Base-by-base conservation (phyloP, 2,113 vertebrate species). In the Pseudopodoces humilis region DNA sequence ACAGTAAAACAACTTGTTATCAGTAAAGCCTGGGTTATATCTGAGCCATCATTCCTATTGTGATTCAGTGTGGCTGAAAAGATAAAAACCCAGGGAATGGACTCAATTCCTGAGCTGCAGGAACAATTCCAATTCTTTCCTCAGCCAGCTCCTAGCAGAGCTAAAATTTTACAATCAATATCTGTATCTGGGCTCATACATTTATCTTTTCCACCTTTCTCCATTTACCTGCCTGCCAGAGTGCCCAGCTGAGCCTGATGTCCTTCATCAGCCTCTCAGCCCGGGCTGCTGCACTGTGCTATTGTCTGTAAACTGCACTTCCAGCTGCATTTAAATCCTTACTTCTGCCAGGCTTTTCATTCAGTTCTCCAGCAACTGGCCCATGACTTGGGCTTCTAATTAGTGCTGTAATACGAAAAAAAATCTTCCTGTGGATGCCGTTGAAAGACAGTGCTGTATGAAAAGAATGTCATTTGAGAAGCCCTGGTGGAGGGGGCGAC, bases 401-500 rank as follows among this genome's bases (percentile, higher is more conserved):
- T 63, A 78, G 30, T 17, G 24, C 49, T 30, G 69, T 11, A 4
- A 90, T 88, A 92, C 19, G n/a, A 41, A 65, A 55, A 63, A 3
- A 83, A 47, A 15, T 23, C 22, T 49, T 65, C 9, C 15, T 0
- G 11, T 10, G 39, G 43, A 6, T 27, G 50, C 15, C 37, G n/a
- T 2, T 41, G n/a, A 43, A 30, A 83, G 35, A 55, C n/a, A 63
- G 50, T 0, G 4, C 43, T 44, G 15, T 13, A 20, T 7, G 4
- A 31, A 75, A 3, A 7, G 55, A 15, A 27, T 0, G 0, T 5
- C 18, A n/a, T 4, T 25, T 12, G 59, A 86, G 65, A 14, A 86
- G 60, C 56, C 35, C 31, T 44, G 3, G n/a, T 9, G 11, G 22
- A 31, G 41, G 41, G 8, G 31, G 17, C 21, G 62, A 25, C 55